Evolutionary conservation across 2,888 invertebrate species (phyloP).

Genomic region (Xylota segnis): DNA sequence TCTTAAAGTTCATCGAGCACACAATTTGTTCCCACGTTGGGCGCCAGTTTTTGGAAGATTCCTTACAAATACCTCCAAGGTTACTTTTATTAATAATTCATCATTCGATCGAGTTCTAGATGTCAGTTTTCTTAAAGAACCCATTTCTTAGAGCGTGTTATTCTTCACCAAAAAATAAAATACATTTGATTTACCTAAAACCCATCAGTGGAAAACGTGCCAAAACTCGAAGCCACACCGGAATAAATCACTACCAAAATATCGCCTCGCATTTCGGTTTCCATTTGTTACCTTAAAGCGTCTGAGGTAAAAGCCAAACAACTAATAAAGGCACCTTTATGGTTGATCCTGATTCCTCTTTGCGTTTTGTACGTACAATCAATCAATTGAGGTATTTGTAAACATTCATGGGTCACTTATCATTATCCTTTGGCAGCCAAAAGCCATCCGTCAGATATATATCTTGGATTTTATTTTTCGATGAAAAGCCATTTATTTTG

Average conservation of each 20-base stretch:
- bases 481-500: background rate
- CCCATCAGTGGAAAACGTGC: background rate
- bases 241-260: background rate
- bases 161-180: background rate
- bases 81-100: too few species aligned
- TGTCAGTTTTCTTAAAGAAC: background rate
- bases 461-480: background rate
- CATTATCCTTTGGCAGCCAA: background rate
- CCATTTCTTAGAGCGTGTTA: background rate
- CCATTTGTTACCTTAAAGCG: background rate
- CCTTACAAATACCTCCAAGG: too few species aligned
- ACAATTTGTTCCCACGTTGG: background rate
- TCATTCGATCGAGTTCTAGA: background rate
- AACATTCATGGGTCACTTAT: constrained; percentile 1
- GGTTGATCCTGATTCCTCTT: background rate
- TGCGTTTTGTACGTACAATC: background rate
- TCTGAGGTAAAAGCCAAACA: background rate
- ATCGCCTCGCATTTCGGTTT: background rate
- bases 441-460: background rate
- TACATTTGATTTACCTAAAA: background rate
- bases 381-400: constrained; percentile 6
- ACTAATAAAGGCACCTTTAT: background rate
- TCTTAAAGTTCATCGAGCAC: background rate
- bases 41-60: constrained; percentile 5
- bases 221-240: background rate